Conservation (phyloP, 2,888 invertebrate species). For the Panzeria rudis region DNA sequence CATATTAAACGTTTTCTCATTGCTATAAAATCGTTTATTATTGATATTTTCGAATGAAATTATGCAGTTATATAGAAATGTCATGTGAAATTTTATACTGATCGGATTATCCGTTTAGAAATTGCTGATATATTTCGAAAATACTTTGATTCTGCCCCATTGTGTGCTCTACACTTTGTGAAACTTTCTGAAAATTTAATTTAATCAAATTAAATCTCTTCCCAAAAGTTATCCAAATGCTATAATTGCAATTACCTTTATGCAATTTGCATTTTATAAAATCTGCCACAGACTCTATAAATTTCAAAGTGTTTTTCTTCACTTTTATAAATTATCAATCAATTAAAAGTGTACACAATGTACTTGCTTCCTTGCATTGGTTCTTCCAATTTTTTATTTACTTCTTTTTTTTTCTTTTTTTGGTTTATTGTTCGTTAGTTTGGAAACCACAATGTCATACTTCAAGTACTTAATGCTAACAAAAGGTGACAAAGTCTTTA, state of each 20-base stretch:
- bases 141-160: too few species aligned
- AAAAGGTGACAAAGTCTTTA: slow-evolving; percentile 56
- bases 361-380: slow-evolving; percentile 23
- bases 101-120: too few species aligned
- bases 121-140: too few species aligned
- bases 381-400: not conserved
- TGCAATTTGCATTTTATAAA: slow-evolving; percentile 26
- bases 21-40: too few species aligned
- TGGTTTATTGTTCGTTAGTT: slow-evolving; percentile 44
- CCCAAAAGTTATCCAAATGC: not conserved
- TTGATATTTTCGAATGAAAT: too few species aligned
- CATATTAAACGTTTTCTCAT: too few species aligned
- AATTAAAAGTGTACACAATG: slow-evolving; percentile 42
- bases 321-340: slow-evolving; percentile 30
- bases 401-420: not conserved
- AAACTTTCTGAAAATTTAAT: not conserved
- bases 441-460: slow-evolving; percentile 61
- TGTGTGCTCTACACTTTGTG: too few species aligned
- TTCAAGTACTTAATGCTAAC: slow-evolving; percentile 49
- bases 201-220: slow-evolving; percentile 8
- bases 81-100: too few species aligned
- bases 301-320: not conserved
- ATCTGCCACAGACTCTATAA: slow-evolving; percentile 32
- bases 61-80: too few species aligned
- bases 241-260: slow-evolving; percentile 32